These are phyloP conservation scores for Microcebus griseorufus DNA, from an alignment of 2,113 vertebrate species.

Conservation along the genomic window DNA sequence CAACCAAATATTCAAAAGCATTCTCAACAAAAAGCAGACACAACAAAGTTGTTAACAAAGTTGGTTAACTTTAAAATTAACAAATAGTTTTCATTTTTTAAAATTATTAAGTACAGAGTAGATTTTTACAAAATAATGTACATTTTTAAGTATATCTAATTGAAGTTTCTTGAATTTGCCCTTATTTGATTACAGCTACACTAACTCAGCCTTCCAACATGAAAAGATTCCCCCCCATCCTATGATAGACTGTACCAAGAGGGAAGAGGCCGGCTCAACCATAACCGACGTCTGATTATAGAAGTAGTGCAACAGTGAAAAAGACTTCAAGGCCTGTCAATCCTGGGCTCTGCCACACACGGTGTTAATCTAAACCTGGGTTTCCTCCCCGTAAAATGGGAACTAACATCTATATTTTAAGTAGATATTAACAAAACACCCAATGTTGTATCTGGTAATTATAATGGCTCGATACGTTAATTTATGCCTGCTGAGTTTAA, in stretches of 20 bases:
- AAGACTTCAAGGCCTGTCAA: background rate
- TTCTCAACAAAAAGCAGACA: no score
- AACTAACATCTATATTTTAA: background rate
- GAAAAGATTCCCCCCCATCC: no score
- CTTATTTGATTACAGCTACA: no score
- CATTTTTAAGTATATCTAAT: no score
- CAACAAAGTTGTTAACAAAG: no score
- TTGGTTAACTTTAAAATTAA: no score
- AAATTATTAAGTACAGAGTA: no score
- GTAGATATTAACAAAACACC: background rate
- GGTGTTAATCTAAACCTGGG: background rate
- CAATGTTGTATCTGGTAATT: background rate
- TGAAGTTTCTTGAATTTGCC: no score
- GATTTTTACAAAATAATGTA: no score
- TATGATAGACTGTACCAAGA: background rate
- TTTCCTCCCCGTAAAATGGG: background rate
- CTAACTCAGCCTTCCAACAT: no score
- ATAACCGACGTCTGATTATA: background rate
- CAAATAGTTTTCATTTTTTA: no score
- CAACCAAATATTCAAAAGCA: no score
- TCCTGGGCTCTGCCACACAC: background rate
- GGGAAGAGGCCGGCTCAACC: background rate
- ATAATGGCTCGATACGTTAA: background rate
- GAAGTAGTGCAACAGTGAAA: background rate
- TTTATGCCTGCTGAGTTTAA: background rate